These are phyloP conservation scores for Osmerus eperlanus DNA, from an alignment of 2,113 vertebrate species.

Conservation along the genomic window DNA sequence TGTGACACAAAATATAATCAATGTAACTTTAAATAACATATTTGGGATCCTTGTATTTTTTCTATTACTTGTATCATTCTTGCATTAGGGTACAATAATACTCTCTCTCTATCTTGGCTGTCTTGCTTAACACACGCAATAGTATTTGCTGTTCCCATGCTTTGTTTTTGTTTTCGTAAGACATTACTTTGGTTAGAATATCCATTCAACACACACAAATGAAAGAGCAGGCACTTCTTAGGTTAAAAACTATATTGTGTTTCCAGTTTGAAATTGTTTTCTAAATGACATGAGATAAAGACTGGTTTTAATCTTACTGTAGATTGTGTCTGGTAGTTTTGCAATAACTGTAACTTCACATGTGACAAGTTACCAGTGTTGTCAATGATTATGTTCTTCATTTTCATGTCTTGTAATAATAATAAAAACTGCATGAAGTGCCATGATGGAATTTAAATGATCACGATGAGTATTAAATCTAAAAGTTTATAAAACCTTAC, in stretches of 20 bases:
- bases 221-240: slow-evolving; percentile 36
- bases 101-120: neutral
- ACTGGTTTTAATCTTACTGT: slow-evolving; percentile 51
- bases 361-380: slow-evolving; percentile 40
- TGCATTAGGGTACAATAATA: slow-evolving; percentile 9
- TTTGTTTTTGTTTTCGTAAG: slow-evolving; percentile 44
- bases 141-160: slow-evolving; percentile 4
- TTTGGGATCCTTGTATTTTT: no score
- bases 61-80: slow-evolving; percentile 8
- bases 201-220: slow-evolving; percentile 28
- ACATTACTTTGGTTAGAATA: slow-evolving; percentile 46
- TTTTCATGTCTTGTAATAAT: slow-evolving; percentile 16
- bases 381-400: slow-evolving; percentile 1
- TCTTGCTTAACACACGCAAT: no score
- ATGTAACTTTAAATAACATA: neutral
- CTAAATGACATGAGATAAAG: slow-evolving; percentile 47
- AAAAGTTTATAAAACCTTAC: no score
- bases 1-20: neutral
- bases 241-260: slow-evolving; percentile 56
- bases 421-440: slow-evolving; percentile 13
- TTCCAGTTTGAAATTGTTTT: slow-evolving; percentile 53
- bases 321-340: slow-evolving; percentile 46
- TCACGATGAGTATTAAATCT: no score
- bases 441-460: no score
- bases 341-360: slow-evolving; percentile 45